Percentiles rank a stretch among this genome's conserved stretches.
Conservation (phyloP, 2,888 invertebrate genomes). For the Drosophila diplacantha region DNA sequence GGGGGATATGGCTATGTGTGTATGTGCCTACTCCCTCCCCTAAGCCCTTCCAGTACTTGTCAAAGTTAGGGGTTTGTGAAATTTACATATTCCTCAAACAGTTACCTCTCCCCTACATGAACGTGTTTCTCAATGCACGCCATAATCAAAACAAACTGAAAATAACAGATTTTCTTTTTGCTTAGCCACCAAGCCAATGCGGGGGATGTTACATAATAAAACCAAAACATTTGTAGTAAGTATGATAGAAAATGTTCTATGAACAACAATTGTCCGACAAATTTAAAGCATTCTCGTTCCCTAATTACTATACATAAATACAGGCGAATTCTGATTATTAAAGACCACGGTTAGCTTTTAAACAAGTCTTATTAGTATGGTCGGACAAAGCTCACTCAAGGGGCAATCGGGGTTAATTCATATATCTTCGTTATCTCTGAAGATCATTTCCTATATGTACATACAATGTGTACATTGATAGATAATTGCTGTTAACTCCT, state of each 20-base stretch:
- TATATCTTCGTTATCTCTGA: background rate
- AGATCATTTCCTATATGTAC: background rate
- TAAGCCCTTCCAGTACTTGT: slow-evolving; percentile 5
- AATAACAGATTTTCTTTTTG: slow-evolving; percentile 33
- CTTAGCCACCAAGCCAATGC: slow-evolving; percentile 2
- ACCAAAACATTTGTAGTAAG: slow-evolving; percentile 1
- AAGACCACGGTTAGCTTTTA: background rate
- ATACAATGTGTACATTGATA: background rate
- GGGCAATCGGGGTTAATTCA: too few species aligned
- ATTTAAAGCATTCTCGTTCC: background rate
- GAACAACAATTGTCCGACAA: background rate
- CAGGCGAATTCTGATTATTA: background rate
- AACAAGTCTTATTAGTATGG: background rate
- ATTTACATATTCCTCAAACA: slow-evolving; percentile 23
- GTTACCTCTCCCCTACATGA: slow-evolving; percentile 1
- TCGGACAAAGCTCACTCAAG: too few species aligned
- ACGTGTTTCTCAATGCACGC: slow-evolving; percentile 14
- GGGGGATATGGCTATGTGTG: slow-evolving; percentile 10
- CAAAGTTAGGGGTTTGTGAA: slow-evolving; percentile 8
- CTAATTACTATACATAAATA: background rate
- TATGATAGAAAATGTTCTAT: background rate
- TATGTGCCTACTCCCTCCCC: slow-evolving; percentile 5
- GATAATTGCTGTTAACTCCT: background rate
- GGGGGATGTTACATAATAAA: slow-evolving; percentile 6
- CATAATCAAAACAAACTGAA: slow-evolving; percentile 35